These are phyloP conservation scores for Trichoplusia ni DNA, from an alignment of 1,140 invertebrate genomes.

Conservation along the genomic window DNA sequence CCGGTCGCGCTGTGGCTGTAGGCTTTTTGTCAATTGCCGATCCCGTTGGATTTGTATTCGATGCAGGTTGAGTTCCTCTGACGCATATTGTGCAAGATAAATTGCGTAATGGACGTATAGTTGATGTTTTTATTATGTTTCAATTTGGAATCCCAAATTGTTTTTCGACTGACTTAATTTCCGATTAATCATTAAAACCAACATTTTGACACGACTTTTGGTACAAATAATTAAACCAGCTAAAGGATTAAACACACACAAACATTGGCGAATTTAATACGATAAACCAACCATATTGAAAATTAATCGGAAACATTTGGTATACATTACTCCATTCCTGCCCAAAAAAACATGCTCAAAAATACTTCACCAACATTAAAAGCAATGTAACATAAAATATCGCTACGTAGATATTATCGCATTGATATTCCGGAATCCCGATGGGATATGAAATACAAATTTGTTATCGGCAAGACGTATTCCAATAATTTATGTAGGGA, in stretches of 20 bases:
- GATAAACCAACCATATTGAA: too few relatives aligned
- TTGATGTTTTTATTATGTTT: neutral
- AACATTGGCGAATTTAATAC: too few relatives aligned
- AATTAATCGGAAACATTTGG: too few relatives aligned
- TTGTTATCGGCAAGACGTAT: constrained; percentile 11
- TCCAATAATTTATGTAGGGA: constrained; percentile 12
- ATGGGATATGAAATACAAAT: constrained; percentile 10
- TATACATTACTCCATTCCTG: too few relatives aligned
- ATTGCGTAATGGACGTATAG: neutral
- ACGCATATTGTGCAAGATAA: constrained; percentile 1
- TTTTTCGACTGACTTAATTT: too few relatives aligned
- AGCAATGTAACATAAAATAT: neutral
- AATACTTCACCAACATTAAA: too few relatives aligned
- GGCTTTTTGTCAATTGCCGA: constrained; percentile 35
- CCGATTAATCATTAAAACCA: too few relatives aligned
- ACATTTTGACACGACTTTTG: too few relatives aligned
- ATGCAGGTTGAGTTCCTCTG: constrained; percentile 13
- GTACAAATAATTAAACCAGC: too few relatives aligned
- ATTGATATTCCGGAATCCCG: neutral
- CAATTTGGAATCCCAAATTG: too few relatives aligned
- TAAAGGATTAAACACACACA: too few relatives aligned
- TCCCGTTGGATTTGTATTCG: constrained; percentile 34
- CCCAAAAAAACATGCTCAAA: neutral
- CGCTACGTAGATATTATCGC: neutral
- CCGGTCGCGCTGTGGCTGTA: constrained; percentile 6